Base-by-base conservation (phyloP, 2,888 invertebrate species). In the Ernsta delagoae region DNA sequence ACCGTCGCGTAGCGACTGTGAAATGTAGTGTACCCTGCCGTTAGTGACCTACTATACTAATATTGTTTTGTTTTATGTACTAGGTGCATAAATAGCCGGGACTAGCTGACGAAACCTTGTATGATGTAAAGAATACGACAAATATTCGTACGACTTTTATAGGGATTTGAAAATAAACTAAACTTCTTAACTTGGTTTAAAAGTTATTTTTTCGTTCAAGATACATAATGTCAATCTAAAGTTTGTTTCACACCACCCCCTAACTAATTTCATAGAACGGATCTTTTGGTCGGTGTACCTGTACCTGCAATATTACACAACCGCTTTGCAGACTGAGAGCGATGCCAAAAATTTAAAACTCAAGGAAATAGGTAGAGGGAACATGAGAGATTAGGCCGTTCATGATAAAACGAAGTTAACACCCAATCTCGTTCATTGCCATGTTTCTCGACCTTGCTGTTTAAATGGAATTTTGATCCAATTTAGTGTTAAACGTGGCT, bases 301-400 rank as follows among this genome's bases (percentile, higher is more conserved):
- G 78, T 86, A 89, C 87, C 91, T 90, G 92, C 92, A 92, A 77
- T 84, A 83, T 92, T 90, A 87, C 82, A 83, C 87, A 90, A 92
- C 83, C 75, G 78, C 82, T 84, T 88, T 83, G 90, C 89, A 83
- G 87, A 87, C 82, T 80, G 82, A 84, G 84, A 82, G 79, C 75
- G 82, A 80, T 90, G 90, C 89, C 90, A 90, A 91, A 85, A 78
- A 59, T 54, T 62, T 70, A 65, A 65, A 73, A 70, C 65, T 71
- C 68, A 72, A 68, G 65, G 71, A 65, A 59, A 59, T 59, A 31
- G 31, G 31, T 31, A 41, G 11, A 48, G 36, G 48, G 65, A 65
- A 53, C 16, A 66, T 54, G 66, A 66, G 59, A 66, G 66, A 66
- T 66, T 66, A 60, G 53, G 50, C 31, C 59, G 59, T 60, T 31